A percentile compares a stretch with the other conserved stretches of the same genome.
phyloP scores from a whole-genome alignment of 2,797 vertebrate species.

The Oceanodroma leucorhoa region DNA sequence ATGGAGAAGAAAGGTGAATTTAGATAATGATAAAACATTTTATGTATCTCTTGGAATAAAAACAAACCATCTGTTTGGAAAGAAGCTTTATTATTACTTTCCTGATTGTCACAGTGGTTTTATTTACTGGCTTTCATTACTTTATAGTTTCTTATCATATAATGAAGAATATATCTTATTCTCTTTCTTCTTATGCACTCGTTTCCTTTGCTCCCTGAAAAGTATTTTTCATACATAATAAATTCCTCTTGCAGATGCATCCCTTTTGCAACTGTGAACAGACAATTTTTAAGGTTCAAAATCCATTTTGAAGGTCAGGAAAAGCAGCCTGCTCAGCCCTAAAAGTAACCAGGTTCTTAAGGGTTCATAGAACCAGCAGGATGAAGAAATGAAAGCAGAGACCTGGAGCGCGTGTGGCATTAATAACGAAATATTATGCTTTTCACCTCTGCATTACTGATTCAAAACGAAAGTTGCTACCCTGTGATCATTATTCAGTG shows the following conservation, averaged over 20 bases:
- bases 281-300: background rate
- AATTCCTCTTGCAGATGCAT: background rate
- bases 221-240: background rate
- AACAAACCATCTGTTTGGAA: background rate
- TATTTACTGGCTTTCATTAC: background rate
- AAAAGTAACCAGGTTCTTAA: background rate
- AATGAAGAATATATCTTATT: background rate
- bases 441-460: background rate
- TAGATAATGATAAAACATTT: background rate
- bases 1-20: background rate
- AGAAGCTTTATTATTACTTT: background rate
- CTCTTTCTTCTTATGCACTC: background rate
- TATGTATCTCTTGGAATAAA: background rate
- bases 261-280: background rate
- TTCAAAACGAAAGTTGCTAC: background rate
- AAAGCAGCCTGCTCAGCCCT: background rate
- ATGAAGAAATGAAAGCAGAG: constrained; percentile 6
- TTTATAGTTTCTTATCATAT: background rate
- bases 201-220: background rate
- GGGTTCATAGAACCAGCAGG: background rate
- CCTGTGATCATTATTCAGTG: background rate
- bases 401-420: background rate
- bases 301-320: background rate
- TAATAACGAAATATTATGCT: background rate
- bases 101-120: background rate